A percentile compares a stretch with the other conserved stretches of the same genome.
Conservation (phyloP, 2,113 vertebrate species). For the Cyphomyrus discorhynchus region DNA sequence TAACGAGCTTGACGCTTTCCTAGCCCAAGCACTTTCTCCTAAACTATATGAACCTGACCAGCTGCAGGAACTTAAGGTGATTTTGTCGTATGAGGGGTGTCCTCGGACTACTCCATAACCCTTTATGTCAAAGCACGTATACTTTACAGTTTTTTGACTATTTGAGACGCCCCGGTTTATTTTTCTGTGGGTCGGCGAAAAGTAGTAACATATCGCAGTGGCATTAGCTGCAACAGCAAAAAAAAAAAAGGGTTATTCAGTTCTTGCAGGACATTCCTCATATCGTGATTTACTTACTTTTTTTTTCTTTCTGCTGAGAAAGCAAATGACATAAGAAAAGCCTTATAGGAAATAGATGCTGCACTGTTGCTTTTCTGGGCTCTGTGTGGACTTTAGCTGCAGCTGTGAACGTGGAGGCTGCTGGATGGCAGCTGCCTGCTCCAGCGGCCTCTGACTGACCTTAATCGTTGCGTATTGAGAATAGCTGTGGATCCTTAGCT, state of each 20-base stretch:
- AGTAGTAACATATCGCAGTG: background rate
- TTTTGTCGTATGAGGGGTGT: conserved; percentile 43
- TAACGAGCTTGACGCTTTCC: conserved; percentile 92
- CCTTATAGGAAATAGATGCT: conserved; percentile 29
- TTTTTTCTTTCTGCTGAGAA: conserved; percentile 21
- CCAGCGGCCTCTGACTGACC: background rate
- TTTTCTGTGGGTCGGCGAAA: background rate
- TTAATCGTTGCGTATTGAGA: background rate
- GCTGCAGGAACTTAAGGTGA: conserved; percentile 97
- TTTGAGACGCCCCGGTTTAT: background rate
- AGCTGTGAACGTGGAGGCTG: conserved; percentile 13
- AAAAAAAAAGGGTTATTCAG: conserved; percentile 14
- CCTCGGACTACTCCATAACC: conserved; percentile 26
- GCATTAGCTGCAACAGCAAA: background rate
- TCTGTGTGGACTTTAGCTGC: background rate
- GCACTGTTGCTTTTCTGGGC: background rate
- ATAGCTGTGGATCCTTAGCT: conserved; percentile 30
- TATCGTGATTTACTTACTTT: conserved; percentile 25
- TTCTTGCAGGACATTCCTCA: conserved; percentile 46
- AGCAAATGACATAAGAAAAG: conserved; percentile 31
- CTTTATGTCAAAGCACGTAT: background rate
- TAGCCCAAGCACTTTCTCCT: conserved; percentile 90
- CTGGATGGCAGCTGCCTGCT: conserved; percentile 23
- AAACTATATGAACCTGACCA: conserved; percentile 95
- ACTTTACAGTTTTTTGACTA: background rate